Percentiles rank a stretch among this genome's conserved stretches.
phyloP scores from a whole-genome alignment of 2,113 vertebrate genomes.

The Cettia cetti region DNA sequence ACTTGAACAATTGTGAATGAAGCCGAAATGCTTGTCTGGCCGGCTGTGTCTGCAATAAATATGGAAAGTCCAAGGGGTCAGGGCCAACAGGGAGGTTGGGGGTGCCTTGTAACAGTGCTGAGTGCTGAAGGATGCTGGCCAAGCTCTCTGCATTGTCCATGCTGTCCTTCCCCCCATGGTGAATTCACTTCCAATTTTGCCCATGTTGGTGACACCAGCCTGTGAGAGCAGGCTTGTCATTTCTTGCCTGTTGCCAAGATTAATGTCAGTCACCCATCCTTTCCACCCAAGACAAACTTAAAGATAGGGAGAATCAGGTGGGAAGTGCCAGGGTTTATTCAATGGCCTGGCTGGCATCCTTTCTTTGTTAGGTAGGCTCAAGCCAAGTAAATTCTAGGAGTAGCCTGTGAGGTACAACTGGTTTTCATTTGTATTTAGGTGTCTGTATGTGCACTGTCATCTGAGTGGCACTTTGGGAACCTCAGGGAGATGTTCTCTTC shows the following conservation, averaged over 20 bases:
- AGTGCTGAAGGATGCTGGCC: neutral
- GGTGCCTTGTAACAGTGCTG: neutral
- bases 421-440: neutral
- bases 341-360: neutral
- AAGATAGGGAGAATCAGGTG: neutral
- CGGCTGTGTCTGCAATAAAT: neutral
- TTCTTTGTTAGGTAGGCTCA: neutral
- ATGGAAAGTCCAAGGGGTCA: neutral
- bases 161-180: neutral
- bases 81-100: neutral
- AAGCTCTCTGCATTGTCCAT: neutral
- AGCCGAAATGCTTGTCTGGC: neutral
- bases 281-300: neutral
- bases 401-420: rapidly evolving
- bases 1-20: neutral
- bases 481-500: neutral
- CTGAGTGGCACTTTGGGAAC: neutral
- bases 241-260: neutral
- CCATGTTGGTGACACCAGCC: neutral
- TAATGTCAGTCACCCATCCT: neutral
- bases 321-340: neutral
- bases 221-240: neutral
- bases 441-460: neutral
- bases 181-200: neutral
- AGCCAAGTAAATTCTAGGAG: neutral